A percentile compares a stretch with the other conserved stretches of the same genome.
Evolutionary conservation across 2,113 vertebrate species (phyloP).

Genomic region (Plectropomus leopardus): DNA sequence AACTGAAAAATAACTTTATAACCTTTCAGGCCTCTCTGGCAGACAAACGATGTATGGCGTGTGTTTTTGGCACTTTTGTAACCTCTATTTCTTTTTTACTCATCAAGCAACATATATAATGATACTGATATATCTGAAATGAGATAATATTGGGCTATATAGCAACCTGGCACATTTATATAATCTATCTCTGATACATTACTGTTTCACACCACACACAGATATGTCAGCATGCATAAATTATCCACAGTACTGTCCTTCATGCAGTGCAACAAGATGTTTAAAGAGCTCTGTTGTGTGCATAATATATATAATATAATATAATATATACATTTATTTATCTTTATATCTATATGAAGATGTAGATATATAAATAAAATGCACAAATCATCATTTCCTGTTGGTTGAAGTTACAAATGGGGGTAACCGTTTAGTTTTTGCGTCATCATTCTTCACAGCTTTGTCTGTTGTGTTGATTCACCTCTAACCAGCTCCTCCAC

Average conservation of each 20-base stretch:
- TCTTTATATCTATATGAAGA: no score
- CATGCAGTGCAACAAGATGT: not conserved
- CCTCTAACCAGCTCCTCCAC: constrained; percentile 24
- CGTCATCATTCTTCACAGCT: constrained; percentile 11
- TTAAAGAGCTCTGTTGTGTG: not conserved
- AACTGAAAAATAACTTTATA: no score
- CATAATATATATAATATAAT: no score
- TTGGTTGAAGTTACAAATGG: not conserved
- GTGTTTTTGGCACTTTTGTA: not conserved
- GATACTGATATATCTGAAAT: not conserved
- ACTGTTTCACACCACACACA: not conserved
- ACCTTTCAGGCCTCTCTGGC: not conserved
- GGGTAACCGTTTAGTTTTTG: not conserved
- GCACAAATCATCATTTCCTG: no score
- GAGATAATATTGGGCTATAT: not conserved
- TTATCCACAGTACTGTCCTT: not conserved
- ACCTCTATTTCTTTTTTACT: not conserved
- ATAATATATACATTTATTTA: no score
- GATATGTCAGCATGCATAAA: not conserved
- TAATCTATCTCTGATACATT: not conserved
- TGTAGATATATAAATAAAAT: not conserved
- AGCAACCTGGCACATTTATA: not conserved
- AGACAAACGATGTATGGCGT: not conserved
- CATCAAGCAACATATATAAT: not conserved
- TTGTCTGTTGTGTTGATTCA: constrained; percentile 37